Percentiles rank a stretch among this genome's conserved stretches.
Conservation (phyloP, 2,113 vertebrate species). For the Corythoichthys intestinalis region DNA sequence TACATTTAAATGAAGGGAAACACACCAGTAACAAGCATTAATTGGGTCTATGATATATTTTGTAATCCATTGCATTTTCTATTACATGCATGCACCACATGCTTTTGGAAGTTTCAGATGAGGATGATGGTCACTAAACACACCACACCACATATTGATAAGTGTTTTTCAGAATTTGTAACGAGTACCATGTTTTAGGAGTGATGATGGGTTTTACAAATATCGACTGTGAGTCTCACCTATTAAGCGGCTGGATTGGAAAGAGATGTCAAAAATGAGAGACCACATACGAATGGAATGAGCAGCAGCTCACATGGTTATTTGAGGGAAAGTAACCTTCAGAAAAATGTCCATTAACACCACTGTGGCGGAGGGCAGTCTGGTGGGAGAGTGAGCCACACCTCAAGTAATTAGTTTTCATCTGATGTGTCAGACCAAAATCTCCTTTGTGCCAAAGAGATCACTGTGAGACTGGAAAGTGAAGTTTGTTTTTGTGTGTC, state of each 20-base stretch:
- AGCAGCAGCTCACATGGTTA: background rate
- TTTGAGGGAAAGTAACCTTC: background rate
- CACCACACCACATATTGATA: constrained; percentile 1
- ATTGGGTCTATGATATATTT: constrained; percentile 23
- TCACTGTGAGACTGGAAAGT: background rate
- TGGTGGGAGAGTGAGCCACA: constrained; percentile 1
- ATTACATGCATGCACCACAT: constrained; percentile 55
- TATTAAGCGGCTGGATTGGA: constrained; percentile 13
- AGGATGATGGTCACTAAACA: constrained; percentile 11
- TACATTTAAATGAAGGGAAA: constrained; percentile 11
- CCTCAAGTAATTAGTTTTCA: constrained; percentile 6
- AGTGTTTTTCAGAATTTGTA: background rate
- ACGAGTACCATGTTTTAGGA: constrained; percentile 3
- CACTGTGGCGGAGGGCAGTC: background rate
- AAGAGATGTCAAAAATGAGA: background rate
- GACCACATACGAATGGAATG: background rate
- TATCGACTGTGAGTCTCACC: constrained; percentile 12
- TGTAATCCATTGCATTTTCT: constrained; percentile 26
- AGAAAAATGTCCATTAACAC: constrained; percentile 24
- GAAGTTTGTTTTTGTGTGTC: background rate
- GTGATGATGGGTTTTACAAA: background rate
- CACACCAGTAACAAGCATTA: constrained; percentile 21
- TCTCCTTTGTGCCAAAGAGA: background rate
- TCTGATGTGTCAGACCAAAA: constrained; percentile 2
- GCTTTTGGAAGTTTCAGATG: constrained; percentile 6